Percentiles rank a stretch among this genome's conserved stretches.
These are phyloP conservation scores for Ceriagrion tenellum DNA, from an alignment of 2,888 invertebrate genomes.

Conservation along the genomic window DNA sequence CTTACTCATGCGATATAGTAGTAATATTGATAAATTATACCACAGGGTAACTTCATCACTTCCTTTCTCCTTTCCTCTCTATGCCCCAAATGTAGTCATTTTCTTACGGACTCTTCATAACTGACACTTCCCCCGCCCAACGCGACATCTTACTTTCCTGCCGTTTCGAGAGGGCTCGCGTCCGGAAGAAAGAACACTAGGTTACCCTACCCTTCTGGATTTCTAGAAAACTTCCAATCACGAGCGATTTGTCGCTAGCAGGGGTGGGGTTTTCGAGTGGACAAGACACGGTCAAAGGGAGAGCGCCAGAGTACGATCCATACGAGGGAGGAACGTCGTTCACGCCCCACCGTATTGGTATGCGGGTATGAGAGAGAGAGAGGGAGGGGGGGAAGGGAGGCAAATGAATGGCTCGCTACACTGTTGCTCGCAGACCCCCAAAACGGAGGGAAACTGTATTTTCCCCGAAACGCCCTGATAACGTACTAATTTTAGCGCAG, in stretches of 20 bases:
- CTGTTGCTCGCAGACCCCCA: not conserved
- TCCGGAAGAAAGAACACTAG: too few relatives aligned
- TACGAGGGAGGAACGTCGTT: not conserved
- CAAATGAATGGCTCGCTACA: conserved; percentile 20
- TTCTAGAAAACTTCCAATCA: not conserved
- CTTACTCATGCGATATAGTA: too few relatives aligned
- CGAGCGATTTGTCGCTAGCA: not conserved
- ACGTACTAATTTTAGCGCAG: not conserved
- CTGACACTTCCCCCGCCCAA: too few relatives aligned
- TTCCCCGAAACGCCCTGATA: not conserved
- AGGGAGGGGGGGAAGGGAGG: not conserved
- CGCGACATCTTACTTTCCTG: too few relatives aligned
- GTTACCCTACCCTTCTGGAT: not conserved
- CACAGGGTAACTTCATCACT: too few relatives aligned
- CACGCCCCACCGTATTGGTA: not conserved
- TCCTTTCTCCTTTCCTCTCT: too few relatives aligned
- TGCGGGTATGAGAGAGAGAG: not conserved
- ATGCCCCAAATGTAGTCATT: too few relatives aligned
- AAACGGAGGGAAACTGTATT: not conserved
- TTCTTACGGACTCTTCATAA: too few relatives aligned
- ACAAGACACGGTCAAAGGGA: not conserved
- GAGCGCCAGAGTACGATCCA: not conserved
- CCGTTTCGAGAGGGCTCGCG: too few relatives aligned
- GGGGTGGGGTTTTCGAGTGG: not conserved
- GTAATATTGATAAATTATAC: too few relatives aligned